Base-by-base conservation (phyloP, 1,140 invertebrate genomes). In the Aleiodes sp. region DNA sequence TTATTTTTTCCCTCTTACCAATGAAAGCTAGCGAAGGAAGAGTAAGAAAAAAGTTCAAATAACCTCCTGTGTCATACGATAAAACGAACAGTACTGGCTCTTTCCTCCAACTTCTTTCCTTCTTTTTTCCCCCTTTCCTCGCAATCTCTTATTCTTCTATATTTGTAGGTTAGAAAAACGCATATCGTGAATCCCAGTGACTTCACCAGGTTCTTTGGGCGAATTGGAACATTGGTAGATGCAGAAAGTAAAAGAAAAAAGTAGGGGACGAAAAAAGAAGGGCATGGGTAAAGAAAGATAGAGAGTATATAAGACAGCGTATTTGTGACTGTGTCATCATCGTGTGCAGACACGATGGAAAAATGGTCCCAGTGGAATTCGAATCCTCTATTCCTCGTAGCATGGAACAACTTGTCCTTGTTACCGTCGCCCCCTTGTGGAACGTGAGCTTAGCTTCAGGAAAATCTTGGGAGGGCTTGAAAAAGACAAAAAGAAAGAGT, bases 331-430 rank as follows among this genome's bases (percentile, higher is more conserved):
- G 19, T 65, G 37, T 26, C 19, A 46, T 35, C 56, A 35, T 57
- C 46, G n/a, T 26, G 26, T 59, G 64, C 43, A 33, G 43, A 31
- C 41, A 52, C 33, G 43, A 9, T 28, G 28, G 41, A 68, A 67
- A 65, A 65, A 68, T 64, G 61, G 60, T 65, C 37, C 35, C 61
- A 24, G 3, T 33, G 62, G 68, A 68, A 61, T 67, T 67, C 35
- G 33, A 56, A 68, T 71, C 67, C 71, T 75, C 68, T 61, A 60
- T 64, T 24, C 26, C 26, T 52, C 63, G 74, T 76, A 78, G 76
- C 72, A 72, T 70, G 70, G 33, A 76, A 78, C 74, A 75, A 78
- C 76, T 78, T 76, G 74, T 77, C 75, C 75, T 78, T 74, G 76
- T 78, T 77, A 78, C 70, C 65, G 65, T 70, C 64, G 46, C 46